Conservation (phyloP, 1,140 invertebrate genomes). For the Sminthurinus signatus region DNA sequence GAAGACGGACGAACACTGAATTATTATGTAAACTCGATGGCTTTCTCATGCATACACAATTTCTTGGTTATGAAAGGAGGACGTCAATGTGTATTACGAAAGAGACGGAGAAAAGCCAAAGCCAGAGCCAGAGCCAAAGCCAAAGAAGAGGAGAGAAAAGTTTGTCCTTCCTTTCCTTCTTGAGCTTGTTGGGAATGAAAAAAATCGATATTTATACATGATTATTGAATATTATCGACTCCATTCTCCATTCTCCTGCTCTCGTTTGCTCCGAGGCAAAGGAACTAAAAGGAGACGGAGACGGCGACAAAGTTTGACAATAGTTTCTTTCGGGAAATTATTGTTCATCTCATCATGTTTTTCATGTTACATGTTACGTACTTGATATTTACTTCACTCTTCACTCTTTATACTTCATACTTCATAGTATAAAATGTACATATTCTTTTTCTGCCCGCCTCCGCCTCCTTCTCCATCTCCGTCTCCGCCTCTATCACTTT, state of each 20-base stretch:
- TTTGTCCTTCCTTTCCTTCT: slow-evolving; percentile 15
- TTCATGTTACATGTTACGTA: neutral
- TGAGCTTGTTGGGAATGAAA: neutral
- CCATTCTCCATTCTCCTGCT: too few relatives aligned
- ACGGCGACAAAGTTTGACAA: slow-evolving; percentile 24
- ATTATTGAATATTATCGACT: slow-evolving; percentile 34
- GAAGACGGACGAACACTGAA: neutral
- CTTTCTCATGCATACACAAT: neutral
- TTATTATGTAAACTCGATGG: neutral
- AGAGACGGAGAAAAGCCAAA: too few relatives aligned
- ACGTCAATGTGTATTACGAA: too few relatives aligned
- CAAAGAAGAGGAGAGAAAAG: slow-evolving; percentile 1
- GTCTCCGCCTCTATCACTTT: too few relatives aligned
- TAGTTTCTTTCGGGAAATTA: slow-evolving; percentile 28
- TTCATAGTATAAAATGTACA: too few relatives aligned
- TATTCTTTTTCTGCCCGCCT: too few relatives aligned
- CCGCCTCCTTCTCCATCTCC: too few relatives aligned
- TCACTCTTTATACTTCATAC: too few relatives aligned
- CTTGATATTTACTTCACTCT: too few relatives aligned
- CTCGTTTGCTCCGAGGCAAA: slow-evolving; percentile 15
- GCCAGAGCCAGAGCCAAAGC: too few relatives aligned
- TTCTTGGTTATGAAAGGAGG: too few relatives aligned
- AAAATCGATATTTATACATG: slow-evolving; percentile 31
- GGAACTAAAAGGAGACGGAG: neutral
- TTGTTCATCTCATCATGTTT: slow-evolving; percentile 21